Percentiles rank a stretch among this genome's conserved stretches.
phyloP scores from a whole-genome alignment of 2,113 vertebrate species.

The Mastomys coucha region DNA sequence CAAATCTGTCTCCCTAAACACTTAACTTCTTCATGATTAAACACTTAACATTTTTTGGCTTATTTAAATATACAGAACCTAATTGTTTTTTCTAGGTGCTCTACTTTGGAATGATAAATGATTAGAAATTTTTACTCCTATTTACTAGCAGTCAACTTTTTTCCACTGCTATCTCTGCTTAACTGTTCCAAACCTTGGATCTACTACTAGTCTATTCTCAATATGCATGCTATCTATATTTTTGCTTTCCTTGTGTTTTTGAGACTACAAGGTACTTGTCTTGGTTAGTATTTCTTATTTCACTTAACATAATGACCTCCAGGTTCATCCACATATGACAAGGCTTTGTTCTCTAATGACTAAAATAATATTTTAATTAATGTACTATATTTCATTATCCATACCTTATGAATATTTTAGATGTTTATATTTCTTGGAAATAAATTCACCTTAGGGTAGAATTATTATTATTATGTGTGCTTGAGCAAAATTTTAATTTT shows the following conservation, averaged over 20 bases:
- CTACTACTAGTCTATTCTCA: neutral
- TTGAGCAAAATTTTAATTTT: neutral
- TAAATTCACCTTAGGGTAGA: neutral
- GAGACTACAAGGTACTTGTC: neutral
- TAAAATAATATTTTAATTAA: neutral
- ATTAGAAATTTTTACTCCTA: neutral
- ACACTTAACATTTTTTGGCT: neutral
- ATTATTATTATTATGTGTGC: neutral
- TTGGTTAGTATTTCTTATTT: neutral
- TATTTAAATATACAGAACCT: neutral
- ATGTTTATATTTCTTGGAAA: neutral
- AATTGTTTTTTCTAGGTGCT: neutral
- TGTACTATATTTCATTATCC: neutral
- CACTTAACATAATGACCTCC: neutral
- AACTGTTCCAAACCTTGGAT: neutral
- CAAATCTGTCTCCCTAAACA: neutral
- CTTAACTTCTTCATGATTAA: neutral
- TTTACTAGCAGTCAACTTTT: neutral
- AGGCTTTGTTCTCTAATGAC: neutral
- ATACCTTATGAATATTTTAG: neutral
- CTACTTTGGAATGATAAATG: neutral
- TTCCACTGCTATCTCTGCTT: neutral
- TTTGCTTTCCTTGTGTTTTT: neutral
- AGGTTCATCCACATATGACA: neutral
- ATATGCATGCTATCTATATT: neutral